Percentiles rank a stretch among this genome's conserved stretches.
Conservation (phyloP, 2,888 invertebrate species). For the Apamea crenata region DNA sequence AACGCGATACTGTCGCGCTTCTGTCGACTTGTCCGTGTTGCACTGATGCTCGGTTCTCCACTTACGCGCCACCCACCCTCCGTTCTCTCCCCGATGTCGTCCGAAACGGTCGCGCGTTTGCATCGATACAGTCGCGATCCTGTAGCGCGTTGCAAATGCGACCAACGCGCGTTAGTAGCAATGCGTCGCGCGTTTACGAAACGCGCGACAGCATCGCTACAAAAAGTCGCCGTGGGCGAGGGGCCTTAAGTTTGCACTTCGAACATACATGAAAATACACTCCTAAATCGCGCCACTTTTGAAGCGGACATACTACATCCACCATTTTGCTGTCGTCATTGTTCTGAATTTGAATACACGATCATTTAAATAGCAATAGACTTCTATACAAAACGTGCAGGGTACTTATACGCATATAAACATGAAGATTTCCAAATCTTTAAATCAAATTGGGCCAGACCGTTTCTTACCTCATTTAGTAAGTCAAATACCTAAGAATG, state of each 20-base stretch:
- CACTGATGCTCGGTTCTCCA: no score
- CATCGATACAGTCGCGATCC: no score
- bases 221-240: no score
- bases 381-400: background rate
- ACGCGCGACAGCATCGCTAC: no score
- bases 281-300: background rate
- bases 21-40: no score
- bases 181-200: no score
- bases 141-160: no score
- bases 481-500: conserved; percentile 38
- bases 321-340: background rate
- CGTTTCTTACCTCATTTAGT: background rate
- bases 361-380: background rate
- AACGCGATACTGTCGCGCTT: no score
- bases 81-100: no score
- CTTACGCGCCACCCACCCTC: no score
- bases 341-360: background rate
- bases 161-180: no score
- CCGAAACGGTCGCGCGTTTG: no score
- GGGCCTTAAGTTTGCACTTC: background rate
- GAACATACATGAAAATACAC: background rate
- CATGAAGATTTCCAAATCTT: background rate
- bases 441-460: background rate
- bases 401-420: background rate
- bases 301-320: background rate